Base-by-base conservation (phyloP, 2,888 invertebrate genomes). In the Clepsis dumicolana region DNA sequence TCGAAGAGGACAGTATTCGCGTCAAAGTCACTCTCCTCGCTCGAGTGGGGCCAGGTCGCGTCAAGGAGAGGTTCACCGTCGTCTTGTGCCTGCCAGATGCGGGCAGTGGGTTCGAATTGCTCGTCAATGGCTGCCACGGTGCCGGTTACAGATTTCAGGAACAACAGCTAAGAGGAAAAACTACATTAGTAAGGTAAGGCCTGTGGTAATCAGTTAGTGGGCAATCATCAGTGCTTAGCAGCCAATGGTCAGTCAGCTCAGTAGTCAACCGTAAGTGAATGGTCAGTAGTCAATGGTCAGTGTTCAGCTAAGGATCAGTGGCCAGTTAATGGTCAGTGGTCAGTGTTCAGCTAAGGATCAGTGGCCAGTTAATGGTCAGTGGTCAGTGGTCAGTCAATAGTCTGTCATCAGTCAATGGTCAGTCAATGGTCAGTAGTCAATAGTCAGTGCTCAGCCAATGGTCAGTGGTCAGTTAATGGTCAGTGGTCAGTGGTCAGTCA, bases 1-100 rank as follows among this genome's bases (percentile, higher is more conserved):
- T 95, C 94, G 67, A 93, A 94, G 5, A 95, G 84, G 1, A 95
- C 93, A 64, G 93, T 87, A 74, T 91, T 94, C 10, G 93, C 87
- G 70, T 95, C 94, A 0, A 90, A 82, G 52, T 94, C 94, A 62
- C 91, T 93, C 0, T 92, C 93, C 12, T 91, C 91, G 67, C 88
- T 89, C 0, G 78, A 79, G 12, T 76, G 75, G 4, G 77, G 73
- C 85, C 90, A 89, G 4, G 81, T 78, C 10, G 83, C 77, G 0
- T 88, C 85, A 0, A 94, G 74, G 0, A 94, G 74, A 0, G 93
- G 93, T 16, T 90, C 90, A 0, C 80, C 86, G 1, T 75, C 78
- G 0, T 65, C 74, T 16, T 80, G 83, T 0, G 80, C 74, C 0
- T 78, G 70, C 41, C 79, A 71, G 1, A 70, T 70, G 7, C 78